A percentile compares a stretch with the other conserved stretches of the same genome.
Conservation (phyloP, 2,888 invertebrate species). For the Crossocerus cetratus region DNA sequence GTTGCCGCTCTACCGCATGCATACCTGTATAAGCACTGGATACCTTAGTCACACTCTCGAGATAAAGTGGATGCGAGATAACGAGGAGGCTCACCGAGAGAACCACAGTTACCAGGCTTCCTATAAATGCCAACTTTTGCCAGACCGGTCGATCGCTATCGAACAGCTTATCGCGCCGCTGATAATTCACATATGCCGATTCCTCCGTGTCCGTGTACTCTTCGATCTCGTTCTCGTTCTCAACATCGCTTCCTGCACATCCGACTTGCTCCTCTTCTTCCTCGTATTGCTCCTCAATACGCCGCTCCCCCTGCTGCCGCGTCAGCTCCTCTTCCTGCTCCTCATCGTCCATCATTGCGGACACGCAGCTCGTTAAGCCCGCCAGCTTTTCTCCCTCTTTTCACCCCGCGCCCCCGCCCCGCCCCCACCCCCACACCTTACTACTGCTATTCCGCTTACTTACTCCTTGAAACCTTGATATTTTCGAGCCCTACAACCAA, state of each 20-base stretch:
- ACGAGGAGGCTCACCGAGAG: constrained; percentile 78
- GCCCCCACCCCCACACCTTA: no score
- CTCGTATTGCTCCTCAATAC: constrained; percentile 40
- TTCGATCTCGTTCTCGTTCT: constrained; percentile 66
- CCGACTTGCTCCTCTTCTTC: constrained; percentile 72
- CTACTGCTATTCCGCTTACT: no score
- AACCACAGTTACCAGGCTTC: constrained; percentile 76
- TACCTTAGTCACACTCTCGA: constrained; percentile 73
- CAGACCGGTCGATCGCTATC: constrained; percentile 69
- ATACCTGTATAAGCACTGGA: constrained; percentile 74
- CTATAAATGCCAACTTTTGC: constrained; percentile 77
- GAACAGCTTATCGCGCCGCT: constrained; percentile 69
- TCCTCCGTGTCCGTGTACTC: constrained; percentile 74
- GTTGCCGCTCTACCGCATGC: neutral
- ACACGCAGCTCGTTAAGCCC: constrained; percentile 62
- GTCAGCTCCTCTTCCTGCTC: constrained; percentile 64
- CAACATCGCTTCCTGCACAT: constrained; percentile 70
- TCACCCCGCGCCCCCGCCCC: no score
- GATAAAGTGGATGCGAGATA: constrained; percentile 79
- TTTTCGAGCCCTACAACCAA: no score
- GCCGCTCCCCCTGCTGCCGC: neutral
- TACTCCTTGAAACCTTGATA: no score
- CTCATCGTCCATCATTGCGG: constrained; percentile 72
- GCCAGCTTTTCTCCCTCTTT: constrained; percentile 43
- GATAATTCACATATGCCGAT: constrained; percentile 69